phyloP scores from a whole-genome alignment of 2,797 vertebrate species.

The Brachyrhaphis roseni region DNA sequence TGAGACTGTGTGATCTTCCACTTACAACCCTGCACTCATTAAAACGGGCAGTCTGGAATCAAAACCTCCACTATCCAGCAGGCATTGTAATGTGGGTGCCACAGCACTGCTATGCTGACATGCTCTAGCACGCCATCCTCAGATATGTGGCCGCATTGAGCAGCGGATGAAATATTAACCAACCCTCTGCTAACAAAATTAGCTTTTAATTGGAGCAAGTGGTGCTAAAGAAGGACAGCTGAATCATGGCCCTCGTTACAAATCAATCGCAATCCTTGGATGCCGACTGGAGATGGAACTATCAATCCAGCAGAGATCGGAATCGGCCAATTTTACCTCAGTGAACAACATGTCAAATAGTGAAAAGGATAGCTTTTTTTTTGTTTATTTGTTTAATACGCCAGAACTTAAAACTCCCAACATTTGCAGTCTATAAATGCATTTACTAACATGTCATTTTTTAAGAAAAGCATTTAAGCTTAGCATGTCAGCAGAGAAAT shows the following conservation, averaged over 20 bases:
- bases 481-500: background rate
- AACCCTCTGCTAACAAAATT: conserved; percentile 59
- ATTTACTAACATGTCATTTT: background rate
- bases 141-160: conserved; percentile 62
- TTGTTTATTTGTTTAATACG: background rate
- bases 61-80: conserved; percentile 22
- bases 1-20: conserved; percentile 19
- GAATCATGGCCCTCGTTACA: conserved; percentile 45
- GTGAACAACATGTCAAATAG: background rate
- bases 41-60: conserved; percentile 27
- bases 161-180: conserved; percentile 71
- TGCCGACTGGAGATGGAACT: conserved; percentile 18
- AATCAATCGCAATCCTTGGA: conserved; percentile 42
- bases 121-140: conserved; percentile 45
- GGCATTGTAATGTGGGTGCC: conserved; percentile 36
- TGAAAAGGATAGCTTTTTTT: background rate
- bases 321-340: background rate
- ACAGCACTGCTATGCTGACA: conserved; percentile 37
- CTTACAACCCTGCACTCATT: conserved; percentile 34
- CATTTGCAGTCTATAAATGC: background rate
- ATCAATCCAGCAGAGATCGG: background rate
- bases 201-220: conserved; percentile 74
- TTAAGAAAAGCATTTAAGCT: background rate
- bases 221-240: conserved; percentile 56
- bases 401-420: background rate